Conservation (phyloP, 1,140 invertebrate species). For the Temnothorax longispinosus region DNA sequence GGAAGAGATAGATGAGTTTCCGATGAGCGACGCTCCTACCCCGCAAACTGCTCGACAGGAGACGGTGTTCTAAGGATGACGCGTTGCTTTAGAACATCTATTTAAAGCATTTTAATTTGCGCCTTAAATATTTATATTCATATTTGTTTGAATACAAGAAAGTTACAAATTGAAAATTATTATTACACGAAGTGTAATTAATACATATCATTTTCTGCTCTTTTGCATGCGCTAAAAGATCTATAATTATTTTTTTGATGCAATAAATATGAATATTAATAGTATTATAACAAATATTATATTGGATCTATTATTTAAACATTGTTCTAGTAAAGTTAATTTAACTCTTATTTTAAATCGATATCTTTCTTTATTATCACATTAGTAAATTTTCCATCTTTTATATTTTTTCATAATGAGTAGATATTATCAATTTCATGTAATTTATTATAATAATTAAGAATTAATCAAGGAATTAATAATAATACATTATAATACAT, state of each 20-base stretch:
- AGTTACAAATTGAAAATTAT: neutral
- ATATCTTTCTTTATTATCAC: neutral
- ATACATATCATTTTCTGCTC: neutral
- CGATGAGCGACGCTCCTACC: slow-evolving; percentile 21
- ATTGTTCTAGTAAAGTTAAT: neutral
- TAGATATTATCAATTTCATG: neutral
- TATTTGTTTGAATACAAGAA: neutral
- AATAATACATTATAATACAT: no score
- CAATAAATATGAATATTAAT: neutral
- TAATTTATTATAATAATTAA: neutral
- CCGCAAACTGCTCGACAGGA: neutral
- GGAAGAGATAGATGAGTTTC: slow-evolving; percentile 58
- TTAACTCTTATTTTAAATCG: no score
- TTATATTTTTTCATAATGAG: neutral
- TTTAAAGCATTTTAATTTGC: slow-evolving; percentile 10
- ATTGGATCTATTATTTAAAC: neutral
- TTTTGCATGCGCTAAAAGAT: neutral
- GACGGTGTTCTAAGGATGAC: slow-evolving; percentile 7
- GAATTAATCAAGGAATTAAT: no score
- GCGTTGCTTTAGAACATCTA: slow-evolving; percentile 5
- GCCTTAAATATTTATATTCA: neutral
- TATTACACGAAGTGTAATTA: neutral
- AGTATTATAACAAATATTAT: neutral
- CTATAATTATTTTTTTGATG: neutral
- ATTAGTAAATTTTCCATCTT: neutral